Conservation (phyloP, 2,888 invertebrate species). For the Neoaliturus tenellus region DNA sequence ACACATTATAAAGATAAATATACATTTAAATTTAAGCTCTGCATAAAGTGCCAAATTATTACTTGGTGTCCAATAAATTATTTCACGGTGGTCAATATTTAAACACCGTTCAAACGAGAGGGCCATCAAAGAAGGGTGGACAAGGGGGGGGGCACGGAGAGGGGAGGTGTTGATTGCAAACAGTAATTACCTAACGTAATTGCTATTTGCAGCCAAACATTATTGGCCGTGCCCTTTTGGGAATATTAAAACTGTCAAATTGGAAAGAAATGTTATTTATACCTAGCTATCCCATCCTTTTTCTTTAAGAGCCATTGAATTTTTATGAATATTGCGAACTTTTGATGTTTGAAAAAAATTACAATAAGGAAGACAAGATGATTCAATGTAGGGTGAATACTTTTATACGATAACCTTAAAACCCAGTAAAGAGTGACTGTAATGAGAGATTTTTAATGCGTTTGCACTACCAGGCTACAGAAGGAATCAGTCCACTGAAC, state of each 20-base stretch:
- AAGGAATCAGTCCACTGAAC: no score
- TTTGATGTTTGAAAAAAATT: no score
- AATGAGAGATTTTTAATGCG: no score
- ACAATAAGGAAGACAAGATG: no score
- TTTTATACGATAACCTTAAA: no score
- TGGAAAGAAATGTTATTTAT: neutral
- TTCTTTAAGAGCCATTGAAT: no score
- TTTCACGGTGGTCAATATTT: neutral
- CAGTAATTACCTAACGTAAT: conserved; percentile 39
- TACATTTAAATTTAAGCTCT: conserved; percentile 38
- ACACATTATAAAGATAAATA: no score
- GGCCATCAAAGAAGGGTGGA: conserved; percentile 32
- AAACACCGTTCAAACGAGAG: conserved; percentile 13
- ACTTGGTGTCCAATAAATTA: neutral
- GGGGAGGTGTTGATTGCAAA: conserved; percentile 40
- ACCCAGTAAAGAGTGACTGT: no score
- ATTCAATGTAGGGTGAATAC: no score
- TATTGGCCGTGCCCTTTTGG: conserved; percentile 19
- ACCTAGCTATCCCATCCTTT: neutral
- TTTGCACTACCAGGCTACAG: no score
- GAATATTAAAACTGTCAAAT: conserved; percentile 30
- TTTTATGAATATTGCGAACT: no score
- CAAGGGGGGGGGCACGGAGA: neutral
- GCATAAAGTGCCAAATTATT: neutral
- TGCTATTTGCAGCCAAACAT: conserved; percentile 35